Evolutionary conservation across 2,888 invertebrate genomes (phyloP), one percentile per base, ranked within the genome.

Genomic region (Mactromeris polynyma): DNA sequence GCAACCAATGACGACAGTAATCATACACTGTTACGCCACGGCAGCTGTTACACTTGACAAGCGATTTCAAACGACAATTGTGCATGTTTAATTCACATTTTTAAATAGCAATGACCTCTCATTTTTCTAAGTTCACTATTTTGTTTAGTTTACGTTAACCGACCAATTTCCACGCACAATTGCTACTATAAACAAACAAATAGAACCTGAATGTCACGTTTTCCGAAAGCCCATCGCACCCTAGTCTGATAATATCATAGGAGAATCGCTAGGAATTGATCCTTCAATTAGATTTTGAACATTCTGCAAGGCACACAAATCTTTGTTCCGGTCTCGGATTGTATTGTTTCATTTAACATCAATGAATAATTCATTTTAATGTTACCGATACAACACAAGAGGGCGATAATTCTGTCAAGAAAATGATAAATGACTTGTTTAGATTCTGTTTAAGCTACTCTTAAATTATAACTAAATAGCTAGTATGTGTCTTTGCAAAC

Each of bases 341-440:
- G 58, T 85, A 83, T 90, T 88, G 86, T 88, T 90, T 86, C 88
- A 88, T 90, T 90, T 86, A 88, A 90, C 69, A 54, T 84, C 88
- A 58, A 88, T 90, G 90, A 90, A 90, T 90, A 69, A 90, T 90
- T 90, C 90, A 90, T 90, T 46, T 21, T 73, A 88, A 80, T 85
- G 86, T 86, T 84, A 69, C 81, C 51, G 31, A 83, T 78, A 79
- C 84, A 84, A 86, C 85, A 85, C 78, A 54, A 79, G 54, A 86
- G 36, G 87, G 88, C 90, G 90, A 92, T 92, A 92, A 92, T 92
- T 81, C 90, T 92, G 92, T 92, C 92, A 92, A 33, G 51, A 38
- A 58, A 64, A 85, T 92, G 92, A 92, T 92, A 86, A 90, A 92
- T 88, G 92, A 89, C 81, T 90, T 90, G 86, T 87, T 90, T 88